These are phyloP conservation scores for Agapornis roseicollis DNA, from an alignment of 2,113 vertebrate genomes.

Conservation along the genomic window DNA sequence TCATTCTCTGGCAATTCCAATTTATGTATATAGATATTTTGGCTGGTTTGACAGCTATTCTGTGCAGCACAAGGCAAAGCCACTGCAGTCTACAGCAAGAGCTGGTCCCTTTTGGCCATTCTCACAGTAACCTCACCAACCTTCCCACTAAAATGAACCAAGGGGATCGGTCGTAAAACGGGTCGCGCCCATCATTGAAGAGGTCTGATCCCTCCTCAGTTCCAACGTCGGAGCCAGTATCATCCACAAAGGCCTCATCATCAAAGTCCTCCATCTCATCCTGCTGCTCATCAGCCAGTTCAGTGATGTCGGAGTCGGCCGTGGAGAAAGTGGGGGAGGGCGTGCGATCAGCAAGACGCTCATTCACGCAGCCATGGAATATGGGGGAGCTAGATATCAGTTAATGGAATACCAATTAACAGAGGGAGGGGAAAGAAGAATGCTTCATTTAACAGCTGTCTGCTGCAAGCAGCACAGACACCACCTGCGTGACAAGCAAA, in stretches of 20 bases:
- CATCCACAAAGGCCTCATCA: conserved; percentile 97
- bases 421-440: conserved; percentile 67
- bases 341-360: conserved; percentile 96
- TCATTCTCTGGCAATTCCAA: neutral
- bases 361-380: conserved; percentile 98
- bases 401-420: conserved; percentile 67
- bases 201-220: conserved; percentile 97
- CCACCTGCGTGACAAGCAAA: conserved; percentile 14
- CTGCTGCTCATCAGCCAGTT: conserved; percentile 96
- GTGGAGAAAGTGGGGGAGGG: conserved; percentile 99
- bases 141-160: conserved; percentile 99
- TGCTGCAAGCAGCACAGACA: conserved; percentile 39
- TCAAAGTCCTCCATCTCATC: conserved; percentile 97
- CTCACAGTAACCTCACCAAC: conserved; percentile 89
- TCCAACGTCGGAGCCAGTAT: conserved; percentile 96
- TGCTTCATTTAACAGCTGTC: conserved; percentile 45
- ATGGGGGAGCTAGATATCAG: conserved; percentile 91
- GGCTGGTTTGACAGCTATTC: neutral
- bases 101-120: conserved; percentile 78
- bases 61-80: conserved; percentile 4
- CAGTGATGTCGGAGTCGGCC: conserved; percentile 97
- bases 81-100: conserved; percentile 64
- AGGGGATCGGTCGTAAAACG: conserved; percentile 99
- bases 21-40: neutral
- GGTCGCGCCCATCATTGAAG: conserved; percentile 98